Base-by-base conservation (phyloP, 2,113 vertebrate genomes). In the Meriones unguiculatus region DNA sequence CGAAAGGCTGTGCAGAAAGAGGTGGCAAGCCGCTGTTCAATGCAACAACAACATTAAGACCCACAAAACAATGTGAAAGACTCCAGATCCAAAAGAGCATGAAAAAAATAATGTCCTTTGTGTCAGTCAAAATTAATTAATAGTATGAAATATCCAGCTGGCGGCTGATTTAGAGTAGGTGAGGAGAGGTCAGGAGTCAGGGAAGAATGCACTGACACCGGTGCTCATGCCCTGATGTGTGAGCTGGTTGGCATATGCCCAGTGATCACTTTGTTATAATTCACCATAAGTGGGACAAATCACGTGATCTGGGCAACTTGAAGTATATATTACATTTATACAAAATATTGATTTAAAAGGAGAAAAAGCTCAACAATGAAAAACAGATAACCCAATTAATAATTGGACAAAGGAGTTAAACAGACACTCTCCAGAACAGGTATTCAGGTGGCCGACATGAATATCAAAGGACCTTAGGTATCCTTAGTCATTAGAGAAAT, bases 261-360 rank as follows among this genome's bases (percentile, higher is more conserved):
- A 90, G 18, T 80, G 13, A 65, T 85, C 8, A 76, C 5, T 80
- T 95, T 85, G 50, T 59, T n/a, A 38, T 84, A 72, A 81, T 80
- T 94, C 28, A 93, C 76, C 78, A 77, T 91, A 85, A 30, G 52
- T 30, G 57, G 13, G 28, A 11, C 9, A 73, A 82, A 89, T 52
- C 35, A 22, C 78, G 20, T 32, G 41, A 91, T 75, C 59, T 93
- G 72, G 59, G 15, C 85, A 77, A 76, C 90, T 93, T 84, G 13
- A 94, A 88, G 15, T 52, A 4, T 78, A 46, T 38, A 41, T 77
- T 72, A 38, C 52, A 17, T 87, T 93, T 87, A 69, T 85, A 59
- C 94, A 54, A 94, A 96, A 91, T 54, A 14, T 50, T 96, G 2
- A 89, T 32, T 97, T 90, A 87, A 97, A 94, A 50, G 82, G 78